Evolutionary conservation across 1,140 invertebrate genomes (phyloP), one percentile per base, ranked within the genome.

Genomic region (Listronotus bonariensis): DNA sequence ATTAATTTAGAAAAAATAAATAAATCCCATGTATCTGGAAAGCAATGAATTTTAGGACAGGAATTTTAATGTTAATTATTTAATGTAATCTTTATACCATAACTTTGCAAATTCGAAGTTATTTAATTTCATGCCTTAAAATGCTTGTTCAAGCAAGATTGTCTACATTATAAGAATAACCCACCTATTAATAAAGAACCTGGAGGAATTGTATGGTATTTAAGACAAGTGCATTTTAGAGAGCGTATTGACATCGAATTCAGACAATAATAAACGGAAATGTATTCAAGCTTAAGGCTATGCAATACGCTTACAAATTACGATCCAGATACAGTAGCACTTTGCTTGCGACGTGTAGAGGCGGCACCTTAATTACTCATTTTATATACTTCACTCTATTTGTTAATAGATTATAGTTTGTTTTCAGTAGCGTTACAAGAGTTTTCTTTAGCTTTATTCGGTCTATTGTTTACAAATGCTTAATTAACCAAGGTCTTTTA

Each of bases 241-340:
- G 54, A 55, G 61, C 61, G 55, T 56, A 64, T 49, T 64, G 61
- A 64, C 54, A 56, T 64, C 42, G 53, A 38, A 49, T 36, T 56
- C 53, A 51, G 61, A 64, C 61, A 64, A 64, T 64, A 64, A 48
- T 74, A 74, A 76, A 73, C 54, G 63, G 69, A 75, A 76, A 75
- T 75, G 58, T 75, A 76, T 76, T 68, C 75, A 76, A 65, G 75
- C 75, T 69, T 62, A 41, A 41, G 75, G 75, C 71, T 51, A 71
- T 70, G 71, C 74, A 75, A 75, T 76, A 72, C 72, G 71, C 69
- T 74, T 74, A 76, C 72, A 76, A 76, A 76, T 76, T 75, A 76
- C 74, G 71, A 74, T 75, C 63, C 74, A 74, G 74, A 76, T 76
- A 76, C 74, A 75, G 73, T 74, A 74, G 73, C 73, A 69, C 55